A percentile compares a stretch with the other conserved stretches of the same genome.
phyloP scores from a whole-genome alignment of 37 sponge, comb jelly and placozoan genomes.

The Bolinopsis microptera region DNA sequence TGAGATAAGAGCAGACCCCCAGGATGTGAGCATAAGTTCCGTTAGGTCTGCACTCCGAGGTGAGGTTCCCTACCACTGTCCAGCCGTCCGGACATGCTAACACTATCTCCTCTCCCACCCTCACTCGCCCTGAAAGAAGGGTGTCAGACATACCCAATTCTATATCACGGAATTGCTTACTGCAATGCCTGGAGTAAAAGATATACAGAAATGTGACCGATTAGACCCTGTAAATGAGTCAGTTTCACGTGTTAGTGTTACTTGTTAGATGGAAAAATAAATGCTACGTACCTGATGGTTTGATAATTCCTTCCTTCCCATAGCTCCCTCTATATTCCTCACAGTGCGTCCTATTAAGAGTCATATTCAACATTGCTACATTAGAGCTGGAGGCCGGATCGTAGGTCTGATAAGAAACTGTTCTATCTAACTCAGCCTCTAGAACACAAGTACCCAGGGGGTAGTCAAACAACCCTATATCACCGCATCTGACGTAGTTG shows the following conservation, averaged over 20 bases:
- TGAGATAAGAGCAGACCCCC: not conserved
- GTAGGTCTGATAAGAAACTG: not conserved
- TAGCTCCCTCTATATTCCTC: not conserved
- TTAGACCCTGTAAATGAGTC: not conserved
- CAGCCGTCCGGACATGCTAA: not conserved
- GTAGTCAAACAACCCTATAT: constrained; percentile 25
- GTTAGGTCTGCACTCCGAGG: constrained; percentile 32
- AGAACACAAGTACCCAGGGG: not conserved
- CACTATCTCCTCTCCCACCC: not conserved
- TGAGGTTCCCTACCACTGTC: constrained; percentile 20
- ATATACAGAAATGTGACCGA: not conserved
- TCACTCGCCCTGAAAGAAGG: not conserved
- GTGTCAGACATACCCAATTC: too few relatives aligned
- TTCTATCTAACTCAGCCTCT: not conserved
- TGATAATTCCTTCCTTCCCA: constrained; percentile 1
- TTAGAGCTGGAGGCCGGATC: not conserved
- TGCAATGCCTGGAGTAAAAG: not conserved
- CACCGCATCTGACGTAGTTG: not conserved
- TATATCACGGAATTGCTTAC: not conserved
- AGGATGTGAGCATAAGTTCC: not conserved
- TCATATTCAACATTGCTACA: not conserved
- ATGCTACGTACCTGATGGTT: not conserved
- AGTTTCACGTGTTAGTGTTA: too few relatives aligned
- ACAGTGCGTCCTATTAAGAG: not conserved
- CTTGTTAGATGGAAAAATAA: too few relatives aligned